Percentiles rank a stretch among this genome's conserved stretches.
Conservation (phyloP, 2,113 vertebrate species). For the chimpanzee (Pan troglodytes) region NHGRI_mPanTro3-v2.1_pri NC_086015.1:138377501-138378000, state of each 20-base stretch:
- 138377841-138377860: not conserved
- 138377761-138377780: not conserved
- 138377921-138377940: not conserved
- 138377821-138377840: not conserved
- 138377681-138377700: not conserved
- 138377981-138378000: not conserved
- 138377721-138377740: not conserved
- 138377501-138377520: slow-evolving; percentile 95
- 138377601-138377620: slow-evolving; percentile 95
- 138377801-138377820: not conserved
- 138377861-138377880: not conserved
- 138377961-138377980: not conserved
- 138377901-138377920: not conserved
- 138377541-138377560: slow-evolving; percentile 96
- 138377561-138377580: slow-evolving; percentile 98
- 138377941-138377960: not conserved
- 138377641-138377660: slow-evolving; percentile 99
- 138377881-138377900: not conserved
- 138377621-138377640: slow-evolving; percentile 97
- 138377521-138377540: slow-evolving; percentile 95
- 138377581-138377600: slow-evolving; percentile 96
- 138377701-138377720: not conserved
- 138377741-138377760: not conserved
- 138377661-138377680: slow-evolving; percentile 67
- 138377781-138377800: not conserved